These are phyloP conservation scores for Xestoiulus laeticollis DNA, from an alignment of 2,888 invertebrate species.

Conservation along the genomic window DNA sequence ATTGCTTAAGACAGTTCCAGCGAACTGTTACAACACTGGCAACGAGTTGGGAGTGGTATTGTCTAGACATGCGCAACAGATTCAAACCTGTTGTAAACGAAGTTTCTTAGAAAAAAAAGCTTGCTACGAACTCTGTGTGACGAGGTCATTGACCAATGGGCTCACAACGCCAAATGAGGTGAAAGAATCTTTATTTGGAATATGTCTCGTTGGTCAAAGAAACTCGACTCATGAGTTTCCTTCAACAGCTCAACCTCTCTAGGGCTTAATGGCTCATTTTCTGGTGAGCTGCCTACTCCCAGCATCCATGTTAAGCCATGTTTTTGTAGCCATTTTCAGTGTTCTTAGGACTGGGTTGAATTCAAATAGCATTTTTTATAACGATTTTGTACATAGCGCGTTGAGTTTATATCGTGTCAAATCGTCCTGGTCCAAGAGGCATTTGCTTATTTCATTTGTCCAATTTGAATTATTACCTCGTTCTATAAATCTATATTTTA, in stretches of 20 bases:
- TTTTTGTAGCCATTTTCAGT: not conserved
- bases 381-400: not conserved
- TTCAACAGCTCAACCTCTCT: not conserved
- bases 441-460: not conserved
- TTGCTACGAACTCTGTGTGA: not conserved
- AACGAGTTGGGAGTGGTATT: not conserved
- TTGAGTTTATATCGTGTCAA: not conserved
- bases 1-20: not conserved
- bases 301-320: not conserved
- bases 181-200: not conserved
- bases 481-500: not conserved
- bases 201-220: not conserved
- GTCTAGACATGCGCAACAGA: not conserved
- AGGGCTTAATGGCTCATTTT: not conserved
- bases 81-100: not conserved
- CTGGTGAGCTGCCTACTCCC: not conserved
- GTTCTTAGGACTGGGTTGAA: not conserved
- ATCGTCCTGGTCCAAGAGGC: not conserved
- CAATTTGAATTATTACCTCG: not conserved
- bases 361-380: not conserved
- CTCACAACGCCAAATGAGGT: not conserved
- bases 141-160: not conserved
- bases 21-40: not conserved
- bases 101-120: not conserved
- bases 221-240: not conserved